phyloP scores from a whole-genome alignment of 2,797 vertebrate species.

The Oceanodroma leucorhoa region DNA sequence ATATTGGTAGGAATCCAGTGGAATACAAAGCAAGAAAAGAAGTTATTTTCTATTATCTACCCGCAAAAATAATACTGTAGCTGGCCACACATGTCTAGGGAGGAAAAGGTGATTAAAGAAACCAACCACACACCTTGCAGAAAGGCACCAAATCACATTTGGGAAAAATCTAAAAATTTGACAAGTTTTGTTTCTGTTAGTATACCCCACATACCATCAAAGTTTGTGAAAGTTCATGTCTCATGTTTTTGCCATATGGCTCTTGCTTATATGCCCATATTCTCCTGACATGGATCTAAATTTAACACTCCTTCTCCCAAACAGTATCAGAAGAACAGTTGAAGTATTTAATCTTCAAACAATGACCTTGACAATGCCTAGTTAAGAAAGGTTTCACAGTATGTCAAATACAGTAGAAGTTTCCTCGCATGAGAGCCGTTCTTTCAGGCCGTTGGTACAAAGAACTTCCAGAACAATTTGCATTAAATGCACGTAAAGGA shows the following conservation, averaged over 20 bases:
- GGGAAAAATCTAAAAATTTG: neutral
- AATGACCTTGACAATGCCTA: neutral
- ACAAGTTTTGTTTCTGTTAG: neutral
- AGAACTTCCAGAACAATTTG: neutral
- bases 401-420: too few relatives aligned
- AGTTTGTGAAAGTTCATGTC: neutral
- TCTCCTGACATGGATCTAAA: neutral
- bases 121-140: too few relatives aligned
- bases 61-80: neutral
- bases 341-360: neutral
- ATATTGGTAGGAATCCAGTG: fast-evolving
- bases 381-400: neutral
- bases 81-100: fast-evolving
- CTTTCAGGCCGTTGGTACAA: neutral
- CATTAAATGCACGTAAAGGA: neutral
- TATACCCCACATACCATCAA: fast-evolving
- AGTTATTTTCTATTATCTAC: fast-evolving
- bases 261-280: fast-evolving
- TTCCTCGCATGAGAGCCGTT: neutral
- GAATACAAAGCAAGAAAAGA: neutral
- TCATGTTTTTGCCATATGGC: neutral
- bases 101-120: neutral
- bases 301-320: neutral
- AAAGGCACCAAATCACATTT: neutral
- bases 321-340: neutral